A percentile compares a stretch with the other conserved stretches of the same genome.
These are phyloP conservation scores for Drosophila paramelanica DNA, from an alignment of 2,888 invertebrate genomes.

Conservation along the genomic window DNA sequence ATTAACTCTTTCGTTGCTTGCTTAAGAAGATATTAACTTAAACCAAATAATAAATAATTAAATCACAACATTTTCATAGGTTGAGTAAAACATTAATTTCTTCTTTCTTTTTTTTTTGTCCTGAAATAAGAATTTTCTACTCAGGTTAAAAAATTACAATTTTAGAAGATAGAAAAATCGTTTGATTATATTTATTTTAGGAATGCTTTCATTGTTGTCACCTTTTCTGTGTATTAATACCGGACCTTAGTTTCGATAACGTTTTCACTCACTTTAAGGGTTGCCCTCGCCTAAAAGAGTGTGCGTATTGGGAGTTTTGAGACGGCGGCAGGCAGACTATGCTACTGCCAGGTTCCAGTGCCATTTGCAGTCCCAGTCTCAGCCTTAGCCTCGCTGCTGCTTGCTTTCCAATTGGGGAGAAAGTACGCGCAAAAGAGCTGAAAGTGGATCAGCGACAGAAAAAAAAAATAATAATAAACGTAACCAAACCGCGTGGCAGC, in stretches of 20 bases:
- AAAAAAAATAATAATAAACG: constrained; percentile 73
- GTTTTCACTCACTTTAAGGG: constrained; percentile 10
- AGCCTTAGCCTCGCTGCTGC: constrained; percentile 36
- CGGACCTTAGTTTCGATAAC: not conserved
- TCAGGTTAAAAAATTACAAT: too few relatives aligned
- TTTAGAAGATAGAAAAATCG: not conserved
- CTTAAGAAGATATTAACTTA: too few relatives aligned
- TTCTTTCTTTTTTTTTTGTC: too few relatives aligned
- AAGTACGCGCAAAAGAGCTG: constrained; percentile 78
- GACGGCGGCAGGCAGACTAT: constrained; percentile 22
- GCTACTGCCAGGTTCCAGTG: constrained; percentile 42
- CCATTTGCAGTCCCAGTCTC: constrained; percentile 6
- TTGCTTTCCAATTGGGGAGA: constrained; percentile 80
- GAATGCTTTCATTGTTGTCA: too few relatives aligned
- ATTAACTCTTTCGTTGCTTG: too few relatives aligned
- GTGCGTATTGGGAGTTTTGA: constrained; percentile 12
- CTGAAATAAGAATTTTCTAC: too few relatives aligned
- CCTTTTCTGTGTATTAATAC: too few relatives aligned
- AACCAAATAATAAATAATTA: too few relatives aligned
- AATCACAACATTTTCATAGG: too few relatives aligned
- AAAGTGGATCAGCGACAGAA: constrained; percentile 75
- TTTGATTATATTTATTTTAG: not conserved
- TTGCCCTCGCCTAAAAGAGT: constrained; percentile 24
- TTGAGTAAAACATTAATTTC: too few relatives aligned
- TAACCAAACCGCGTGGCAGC: constrained; percentile 81